Evolutionary conservation across 2,113 vertebrate genomes (phyloP), one percentile per base, ranked within the genome.

Genomic region (Lucifuga dentata): DNA sequence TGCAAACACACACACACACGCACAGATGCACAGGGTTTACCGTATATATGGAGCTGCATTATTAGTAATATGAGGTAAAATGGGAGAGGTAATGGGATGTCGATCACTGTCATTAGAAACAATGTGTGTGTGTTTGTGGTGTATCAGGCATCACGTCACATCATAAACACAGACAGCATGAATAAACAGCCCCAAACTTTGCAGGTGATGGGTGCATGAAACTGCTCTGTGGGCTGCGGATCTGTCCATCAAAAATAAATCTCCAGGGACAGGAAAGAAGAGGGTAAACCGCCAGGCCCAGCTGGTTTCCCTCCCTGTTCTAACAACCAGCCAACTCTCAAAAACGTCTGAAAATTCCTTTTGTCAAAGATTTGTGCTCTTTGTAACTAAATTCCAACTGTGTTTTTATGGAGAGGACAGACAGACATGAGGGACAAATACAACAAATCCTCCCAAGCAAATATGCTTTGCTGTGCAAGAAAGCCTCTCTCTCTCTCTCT

Each of bases 181-280:
- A 49, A 60, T 50, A 73, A 73, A 66, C 68, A 70, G 55, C 11
- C 40, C 12, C 19, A 2, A 23, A 35, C 24, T 61, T 56, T 29
- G 50, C 11, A 70, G 29, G 44, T 43, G 43, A 39, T 2, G 19
- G 26, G n/a, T 38, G 9, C 59, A 69, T 33, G 40, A 21, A 53
- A 16, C 1, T 46, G 23, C 50, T 44, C 51, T 40, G 52, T 33
- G 36, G 55, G 35, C 45, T 36, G 53, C 33, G 36, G 41, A 43
- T 52, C 67, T 66, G 78, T 73, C 78, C 74, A 49, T 81, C 74
- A n/a, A 65, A 52, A 69, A 40, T 26, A 52, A 10, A 24, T 65
- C 66, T 71, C 52, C 21, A 12, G 43, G 40, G 59, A 52, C 13
- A 49, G 53, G 73, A 29, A 7, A 26, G 51, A 46, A 55, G 20